phyloP scores from a whole-genome alignment of 2,113 vertebrate species.

The Pogonocichla stellata region DNA sequence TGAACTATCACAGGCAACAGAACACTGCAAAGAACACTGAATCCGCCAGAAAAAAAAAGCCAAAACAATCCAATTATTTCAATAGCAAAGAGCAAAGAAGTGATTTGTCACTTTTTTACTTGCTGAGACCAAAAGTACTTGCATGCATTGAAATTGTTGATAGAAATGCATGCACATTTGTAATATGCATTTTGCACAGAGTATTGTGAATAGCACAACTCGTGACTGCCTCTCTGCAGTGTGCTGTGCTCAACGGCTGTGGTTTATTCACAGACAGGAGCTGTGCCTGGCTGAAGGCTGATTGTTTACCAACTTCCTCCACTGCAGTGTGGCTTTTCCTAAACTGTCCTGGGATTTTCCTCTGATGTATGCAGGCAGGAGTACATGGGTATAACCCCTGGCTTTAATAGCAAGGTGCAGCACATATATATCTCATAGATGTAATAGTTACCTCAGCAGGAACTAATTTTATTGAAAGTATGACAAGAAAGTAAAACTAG shows the following conservation, averaged over 20 bases:
- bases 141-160: background rate
- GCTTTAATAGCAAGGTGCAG: background rate
- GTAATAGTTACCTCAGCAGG: background rate
- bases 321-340: background rate
- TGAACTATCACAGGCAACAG: background rate
- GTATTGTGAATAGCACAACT: background rate
- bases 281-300: background rate
- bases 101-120: background rate
- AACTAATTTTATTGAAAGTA: background rate
- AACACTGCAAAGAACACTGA: background rate
- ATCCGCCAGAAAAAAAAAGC: background rate
- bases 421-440: background rate
- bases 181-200: conserved; percentile 31
- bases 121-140: background rate
- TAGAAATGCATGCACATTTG: background rate
- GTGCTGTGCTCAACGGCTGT: background rate
- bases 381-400: rapidly evolving
- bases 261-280: background rate
- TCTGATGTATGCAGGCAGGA: background rate
- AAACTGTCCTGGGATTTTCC: background rate
- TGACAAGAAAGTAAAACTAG: background rate
- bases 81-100: background rate
- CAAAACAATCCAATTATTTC: background rate
- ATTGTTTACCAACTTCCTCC: background rate
- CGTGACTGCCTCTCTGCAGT: background rate